A percentile compares a stretch with the other conserved stretches of the same genome.
phyloP scores from a whole-genome alignment of 2,888 invertebrate genomes.

The Thelaira solivaga region DNA sequence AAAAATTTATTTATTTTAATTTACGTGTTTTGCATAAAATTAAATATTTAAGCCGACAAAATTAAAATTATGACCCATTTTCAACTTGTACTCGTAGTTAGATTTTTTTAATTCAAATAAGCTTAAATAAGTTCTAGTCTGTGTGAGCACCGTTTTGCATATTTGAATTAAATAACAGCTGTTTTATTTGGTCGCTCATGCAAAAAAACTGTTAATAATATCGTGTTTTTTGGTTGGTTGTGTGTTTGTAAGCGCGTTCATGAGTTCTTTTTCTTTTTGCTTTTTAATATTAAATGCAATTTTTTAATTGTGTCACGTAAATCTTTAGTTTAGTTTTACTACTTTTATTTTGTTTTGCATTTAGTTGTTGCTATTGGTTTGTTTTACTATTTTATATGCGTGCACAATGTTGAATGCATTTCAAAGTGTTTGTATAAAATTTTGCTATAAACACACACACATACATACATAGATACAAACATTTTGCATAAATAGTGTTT shows the following conservation, averaged over 20 bases:
- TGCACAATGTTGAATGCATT: slow-evolving; percentile 46
- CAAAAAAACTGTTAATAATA: slow-evolving; percentile 62
- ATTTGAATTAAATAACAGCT: slow-evolving; percentile 49
- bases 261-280: background rate
- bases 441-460: slow-evolving; percentile 27
- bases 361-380: background rate
- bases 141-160: background rate
- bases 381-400: slow-evolving; percentile 39
- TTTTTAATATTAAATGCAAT: slow-evolving; percentile 52
- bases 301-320: slow-evolving; percentile 63
- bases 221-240: slow-evolving; percentile 53
- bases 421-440: slow-evolving; percentile 43
- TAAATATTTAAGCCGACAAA: slow-evolving; percentile 33
- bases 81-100: background rate
- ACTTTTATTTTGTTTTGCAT: background rate
- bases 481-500: background rate
- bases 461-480: background rate
- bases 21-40: slow-evolving; percentile 58
- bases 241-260: slow-evolving; percentile 3
- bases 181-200: slow-evolving; percentile 61
- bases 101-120: background rate
- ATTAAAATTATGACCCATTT: slow-evolving; percentile 41
- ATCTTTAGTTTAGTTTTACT: slow-evolving; percentile 58
- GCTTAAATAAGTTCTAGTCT: background rate
- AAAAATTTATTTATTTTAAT: slow-evolving; percentile 53